Evolutionary conservation across 2,113 vertebrate genomes (phyloP), one percentile per base, ranked within the genome.

Genomic region (Colinus virginianus): DNA sequence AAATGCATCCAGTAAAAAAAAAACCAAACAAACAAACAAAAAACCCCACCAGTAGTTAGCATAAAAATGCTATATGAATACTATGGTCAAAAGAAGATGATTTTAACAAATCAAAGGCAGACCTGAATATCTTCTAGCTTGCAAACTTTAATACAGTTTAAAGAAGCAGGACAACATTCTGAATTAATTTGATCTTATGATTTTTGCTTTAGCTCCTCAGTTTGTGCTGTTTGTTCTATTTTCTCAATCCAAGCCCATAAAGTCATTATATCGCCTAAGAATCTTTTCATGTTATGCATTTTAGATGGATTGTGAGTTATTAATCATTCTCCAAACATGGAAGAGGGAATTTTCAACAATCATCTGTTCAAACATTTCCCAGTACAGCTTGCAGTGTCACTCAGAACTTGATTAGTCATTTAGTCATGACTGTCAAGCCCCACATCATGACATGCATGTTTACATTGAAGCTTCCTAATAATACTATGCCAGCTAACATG

Each of bases 381-480:
- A 79, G 15, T 34, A 36, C 6, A 64, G 53, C 23, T 30, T 85
- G 25, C 62, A 70, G 19, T n/a, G 53, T 79, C 93, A n/a, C 78
- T 75, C 62, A 84, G 45, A 63, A 55, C 28, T 74, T 38, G 63
- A 83, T 58, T 43, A 81, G 34, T 69, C 85, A 84, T 89, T 61
- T 58, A 38, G 34, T 63, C 64, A 43, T 70, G 74, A 19, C 18
- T 86, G 28, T 66, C 51, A 48, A 95, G 43, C 58, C 90, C 10
- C 55, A 4, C 14, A 48, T 25, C 12, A 18, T 42, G 23, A 7
- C 0, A 1, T 9, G 4, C 15, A 58, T 2, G 1, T 56, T 91
- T 51, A 16, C 11, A 81, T 67, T 84, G 53, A 22, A 28, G 59
- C 55, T 45, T 72, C 48, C 76, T 28, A 40, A 0, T 63, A 76